These are phyloP conservation scores for Tyria jacobaeae DNA, from an alignment of 2,888 invertebrate species.

Conservation along the genomic window DNA sequence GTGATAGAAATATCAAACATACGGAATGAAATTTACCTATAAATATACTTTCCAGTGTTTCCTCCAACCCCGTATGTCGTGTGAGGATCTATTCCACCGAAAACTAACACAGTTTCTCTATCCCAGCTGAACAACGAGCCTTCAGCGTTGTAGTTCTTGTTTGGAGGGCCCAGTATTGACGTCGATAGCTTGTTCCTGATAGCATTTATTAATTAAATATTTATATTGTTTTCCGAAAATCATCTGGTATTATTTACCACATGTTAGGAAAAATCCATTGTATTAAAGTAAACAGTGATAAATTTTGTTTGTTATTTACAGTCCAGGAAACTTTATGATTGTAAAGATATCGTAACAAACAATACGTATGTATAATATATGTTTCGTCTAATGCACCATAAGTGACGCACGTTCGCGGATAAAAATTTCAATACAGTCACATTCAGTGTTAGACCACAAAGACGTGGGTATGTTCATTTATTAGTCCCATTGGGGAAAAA, in stretches of 20 bases:
- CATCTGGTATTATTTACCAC: too few relatives aligned
- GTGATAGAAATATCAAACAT: too few relatives aligned
- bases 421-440: too few relatives aligned
- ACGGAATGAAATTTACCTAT: conserved; percentile 63
- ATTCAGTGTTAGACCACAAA: too few relatives aligned
- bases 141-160: conserved; percentile 80
- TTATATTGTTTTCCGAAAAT: too few relatives aligned
- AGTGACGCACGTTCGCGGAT: too few relatives aligned
- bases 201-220: too few relatives aligned
- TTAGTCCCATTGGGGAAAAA: too few relatives aligned
- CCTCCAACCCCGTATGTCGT: conserved; percentile 82
- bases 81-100: conserved; percentile 90
- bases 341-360: too few relatives aligned
- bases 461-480: too few relatives aligned
- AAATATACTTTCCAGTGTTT: conserved; percentile 88
- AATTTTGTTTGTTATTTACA: background rate
- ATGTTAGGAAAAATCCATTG: background rate
- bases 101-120: conserved; percentile 88
- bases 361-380: too few relatives aligned
- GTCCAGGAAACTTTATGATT: background rate
- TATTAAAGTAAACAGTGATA: background rate
- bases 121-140: conserved; percentile 86
- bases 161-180: conserved; percentile 77
- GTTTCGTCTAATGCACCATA: too few relatives aligned
- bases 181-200: conserved; percentile 75